These are phyloP conservation scores for Smutsia gigantea DNA, from an alignment of 2,797 vertebrate genomes.

Conservation along the genomic window DNA sequence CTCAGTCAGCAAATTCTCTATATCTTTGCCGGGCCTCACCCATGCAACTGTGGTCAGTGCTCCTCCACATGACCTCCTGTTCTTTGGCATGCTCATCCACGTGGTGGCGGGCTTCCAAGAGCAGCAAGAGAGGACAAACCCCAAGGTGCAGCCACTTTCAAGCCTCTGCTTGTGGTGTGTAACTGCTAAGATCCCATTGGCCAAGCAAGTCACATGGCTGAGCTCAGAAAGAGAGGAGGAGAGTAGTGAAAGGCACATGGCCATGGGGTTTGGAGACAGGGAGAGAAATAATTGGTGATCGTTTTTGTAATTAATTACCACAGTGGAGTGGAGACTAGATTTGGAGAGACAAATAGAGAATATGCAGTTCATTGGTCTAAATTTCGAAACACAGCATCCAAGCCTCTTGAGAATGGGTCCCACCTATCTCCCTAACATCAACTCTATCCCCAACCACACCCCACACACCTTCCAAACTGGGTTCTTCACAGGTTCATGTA, in stretches of 20 bases:
- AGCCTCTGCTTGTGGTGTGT: neutral
- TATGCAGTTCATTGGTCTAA: neutral
- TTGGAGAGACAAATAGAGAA: neutral
- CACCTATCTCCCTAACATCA: neutral
- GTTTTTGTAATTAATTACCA: neutral
- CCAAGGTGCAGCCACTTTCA: neutral
- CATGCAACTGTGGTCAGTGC: neutral
- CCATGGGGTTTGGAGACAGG: neutral
- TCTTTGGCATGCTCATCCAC: neutral
- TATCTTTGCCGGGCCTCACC: neutral
- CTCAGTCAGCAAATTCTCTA: neutral
- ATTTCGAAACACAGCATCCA: neutral
- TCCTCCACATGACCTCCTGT: neutral
- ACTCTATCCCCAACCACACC: neutral
- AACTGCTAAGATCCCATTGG: neutral
- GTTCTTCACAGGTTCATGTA: neutral
- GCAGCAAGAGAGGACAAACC: neutral
- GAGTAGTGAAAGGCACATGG: neutral
- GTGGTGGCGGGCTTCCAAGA: neutral
- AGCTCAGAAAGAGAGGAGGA: neutral
- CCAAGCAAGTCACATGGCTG: neutral
- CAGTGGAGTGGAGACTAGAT: neutral
- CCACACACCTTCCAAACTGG: neutral
- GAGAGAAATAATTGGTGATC: neutral
- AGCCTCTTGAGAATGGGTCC: neutral